Conservation (phyloP, 2,113 vertebrate species). For the Puntigrus tetrazona region DNA sequence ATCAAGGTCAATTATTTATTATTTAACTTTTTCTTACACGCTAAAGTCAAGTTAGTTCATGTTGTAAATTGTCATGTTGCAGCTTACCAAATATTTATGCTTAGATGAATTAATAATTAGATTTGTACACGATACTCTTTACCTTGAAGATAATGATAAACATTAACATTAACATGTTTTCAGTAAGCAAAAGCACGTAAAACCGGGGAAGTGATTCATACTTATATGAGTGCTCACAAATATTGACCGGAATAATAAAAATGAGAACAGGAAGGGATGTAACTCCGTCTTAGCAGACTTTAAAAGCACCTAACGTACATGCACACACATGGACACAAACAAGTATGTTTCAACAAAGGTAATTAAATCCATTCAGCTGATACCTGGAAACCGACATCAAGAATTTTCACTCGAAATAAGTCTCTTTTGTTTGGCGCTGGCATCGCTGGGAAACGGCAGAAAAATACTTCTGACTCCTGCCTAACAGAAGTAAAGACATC, state of each 20-base stretch:
- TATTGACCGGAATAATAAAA: neutral
- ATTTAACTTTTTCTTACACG: neutral
- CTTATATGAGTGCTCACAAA: neutral
- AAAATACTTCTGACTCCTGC: conserved; percentile 35
- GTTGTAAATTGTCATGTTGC: neutral
- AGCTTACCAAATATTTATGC: neutral
- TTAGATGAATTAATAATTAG: neutral
- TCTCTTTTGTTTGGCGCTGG: neutral
- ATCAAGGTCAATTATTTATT: neutral
- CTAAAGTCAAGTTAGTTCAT: neutral
- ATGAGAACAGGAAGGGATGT: neutral
- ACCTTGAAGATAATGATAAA: neutral
- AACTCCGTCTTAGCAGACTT: neutral
- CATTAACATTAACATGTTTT: neutral
- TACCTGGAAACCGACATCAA: conserved; percentile 15
- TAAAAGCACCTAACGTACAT: neutral
- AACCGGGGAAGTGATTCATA: neutral
- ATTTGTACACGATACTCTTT: neutral
- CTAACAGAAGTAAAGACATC: conserved; percentile 44
- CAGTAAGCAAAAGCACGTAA: no score
- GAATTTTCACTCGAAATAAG: conserved; percentile 27
- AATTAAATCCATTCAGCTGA: conserved; percentile 29
- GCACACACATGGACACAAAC: neutral
- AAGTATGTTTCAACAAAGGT: neutral
- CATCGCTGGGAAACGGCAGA: conserved; percentile 9